phyloP scores from a whole-genome alignment of 2,113 vertebrate genomes.

The Albula glossodonta region DNA sequence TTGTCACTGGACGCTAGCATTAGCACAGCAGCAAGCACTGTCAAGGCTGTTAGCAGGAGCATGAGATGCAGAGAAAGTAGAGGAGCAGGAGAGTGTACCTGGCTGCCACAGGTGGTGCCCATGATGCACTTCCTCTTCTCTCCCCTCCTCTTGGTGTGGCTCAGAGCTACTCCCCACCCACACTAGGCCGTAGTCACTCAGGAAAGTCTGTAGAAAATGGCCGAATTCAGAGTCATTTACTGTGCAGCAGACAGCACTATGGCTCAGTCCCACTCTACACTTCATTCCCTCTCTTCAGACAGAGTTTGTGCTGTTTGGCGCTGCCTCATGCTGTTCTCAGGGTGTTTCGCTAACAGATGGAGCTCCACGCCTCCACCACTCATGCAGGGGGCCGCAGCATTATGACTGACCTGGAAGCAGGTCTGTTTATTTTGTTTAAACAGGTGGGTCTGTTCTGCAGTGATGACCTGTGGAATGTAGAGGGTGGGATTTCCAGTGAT shows the following conservation, averaged over 20 bases:
- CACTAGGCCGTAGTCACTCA: constrained; percentile 84
- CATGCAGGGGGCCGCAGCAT: too few species aligned
- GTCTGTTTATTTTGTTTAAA: too few species aligned
- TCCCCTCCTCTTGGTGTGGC: constrained; percentile 9
- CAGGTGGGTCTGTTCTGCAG: background rate
- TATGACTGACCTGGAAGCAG: too few species aligned
- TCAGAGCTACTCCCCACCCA: constrained; percentile 78
- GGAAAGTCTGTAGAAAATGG: constrained; percentile 71
- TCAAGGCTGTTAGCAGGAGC: background rate
- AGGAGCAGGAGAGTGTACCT: constrained; percentile 38
- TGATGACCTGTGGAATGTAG: too few species aligned
- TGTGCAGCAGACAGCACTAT: background rate
- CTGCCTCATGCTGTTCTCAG: too few species aligned
- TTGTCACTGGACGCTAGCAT: background rate
- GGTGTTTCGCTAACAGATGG: too few species aligned
- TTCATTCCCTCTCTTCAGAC: background rate
- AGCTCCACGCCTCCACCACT: too few species aligned
- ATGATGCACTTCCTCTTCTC: background rate
- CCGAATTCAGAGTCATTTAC: too few species aligned
- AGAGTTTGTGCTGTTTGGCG: too few species aligned
- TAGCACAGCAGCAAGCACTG: background rate
- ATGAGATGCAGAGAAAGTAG: background rate
- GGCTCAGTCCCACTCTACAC: background rate
- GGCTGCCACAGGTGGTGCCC: constrained; percentile 25
- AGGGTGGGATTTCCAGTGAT: too few species aligned